A percentile compares a stretch with the other conserved stretches of the same genome.
Evolutionary conservation across 2,113 vertebrate genomes (phyloP).

Genomic region (Lethenteron camtschaticum): DNA sequence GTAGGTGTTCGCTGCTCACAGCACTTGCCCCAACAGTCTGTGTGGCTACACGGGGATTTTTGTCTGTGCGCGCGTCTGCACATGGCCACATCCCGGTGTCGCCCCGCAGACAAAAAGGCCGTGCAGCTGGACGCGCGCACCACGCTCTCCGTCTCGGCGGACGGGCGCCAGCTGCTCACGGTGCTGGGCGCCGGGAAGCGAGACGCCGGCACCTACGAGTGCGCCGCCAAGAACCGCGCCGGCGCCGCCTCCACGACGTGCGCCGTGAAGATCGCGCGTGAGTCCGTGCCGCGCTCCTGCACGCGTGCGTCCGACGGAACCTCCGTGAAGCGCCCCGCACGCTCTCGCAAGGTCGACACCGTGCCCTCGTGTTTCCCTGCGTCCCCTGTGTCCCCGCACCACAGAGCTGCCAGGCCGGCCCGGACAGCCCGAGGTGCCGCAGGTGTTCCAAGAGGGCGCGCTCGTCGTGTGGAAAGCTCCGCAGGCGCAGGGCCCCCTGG

Average conservation of each 20-base stretch:
- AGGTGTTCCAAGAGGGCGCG: constrained; percentile 73
- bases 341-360: too few relatives aligned
- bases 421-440: constrained; percentile 67
- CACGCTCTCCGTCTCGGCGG: constrained; percentile 59
- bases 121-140: constrained; percentile 39
- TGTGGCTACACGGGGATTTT: not conserved
- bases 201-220: constrained; percentile 73
- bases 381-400: not conserved
- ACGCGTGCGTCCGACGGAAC: too few relatives aligned
- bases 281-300: constrained; percentile 16
- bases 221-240: constrained; percentile 52
- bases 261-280: constrained; percentile 68
- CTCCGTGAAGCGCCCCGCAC: too few relatives aligned
- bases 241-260: constrained; percentile 65
- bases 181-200: constrained; percentile 55
- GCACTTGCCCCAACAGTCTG: constrained; percentile 1
- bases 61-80: not conserved
- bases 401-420: constrained; percentile 60
- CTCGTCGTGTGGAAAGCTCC: constrained; percentile 79
- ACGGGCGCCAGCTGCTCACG: constrained; percentile 74
- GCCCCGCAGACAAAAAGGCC: constrained; percentile 46
- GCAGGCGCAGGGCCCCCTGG: constrained; percentile 60
- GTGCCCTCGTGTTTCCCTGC: too few relatives aligned
- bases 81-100: not conserved
- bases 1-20: not conserved